Conservation (phyloP, 1,140 invertebrate species). For the Heliconius hewitsoni region DNA sequence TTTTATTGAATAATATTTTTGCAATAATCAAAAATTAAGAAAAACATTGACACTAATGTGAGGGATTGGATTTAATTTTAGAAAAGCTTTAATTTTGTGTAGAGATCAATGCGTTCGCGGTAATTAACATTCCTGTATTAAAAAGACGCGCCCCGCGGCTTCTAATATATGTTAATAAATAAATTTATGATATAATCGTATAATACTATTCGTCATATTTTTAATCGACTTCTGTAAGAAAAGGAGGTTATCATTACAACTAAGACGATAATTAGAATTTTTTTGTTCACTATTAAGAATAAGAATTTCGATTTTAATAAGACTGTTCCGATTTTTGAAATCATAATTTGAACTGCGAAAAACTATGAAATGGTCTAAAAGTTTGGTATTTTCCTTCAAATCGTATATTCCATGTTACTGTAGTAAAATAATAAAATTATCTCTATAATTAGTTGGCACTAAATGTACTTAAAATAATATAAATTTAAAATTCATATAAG, state of each 20-base stretch:
- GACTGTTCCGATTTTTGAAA: conserved; percentile 51
- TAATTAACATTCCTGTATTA: conserved; percentile 45
- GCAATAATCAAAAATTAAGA: not conserved
- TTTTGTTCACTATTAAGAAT: conserved; percentile 35
- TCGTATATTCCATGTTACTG: not conserved
- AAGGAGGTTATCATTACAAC: conserved; percentile 1
- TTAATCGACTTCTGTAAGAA: not conserved
- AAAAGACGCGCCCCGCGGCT: conserved; percentile 43
- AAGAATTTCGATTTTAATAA: conserved; percentile 51
- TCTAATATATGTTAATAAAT: conserved; percentile 36
- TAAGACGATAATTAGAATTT: conserved; percentile 25
- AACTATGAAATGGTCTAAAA: conserved; percentile 23
- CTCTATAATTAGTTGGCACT: conserved; percentile 3
- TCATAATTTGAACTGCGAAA: conserved; percentile 40
- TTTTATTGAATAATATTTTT: not conserved
- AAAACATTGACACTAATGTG: conserved; percentile 31
- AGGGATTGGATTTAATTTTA: conserved; percentile 32
- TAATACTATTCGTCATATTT: conserved; percentile 25
- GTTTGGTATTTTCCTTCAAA: not conserved
- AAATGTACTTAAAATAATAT: conserved; percentile 35
- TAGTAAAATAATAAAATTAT: not conserved
- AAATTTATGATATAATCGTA: conserved; percentile 38
- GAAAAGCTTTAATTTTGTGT: conserved; percentile 45
- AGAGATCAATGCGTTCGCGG: conserved; percentile 30
- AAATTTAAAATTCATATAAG: conserved; percentile 7